phyloP scores from a whole-genome alignment of 2,888 invertebrate species.

The Hemaris fuciformis region DNA sequence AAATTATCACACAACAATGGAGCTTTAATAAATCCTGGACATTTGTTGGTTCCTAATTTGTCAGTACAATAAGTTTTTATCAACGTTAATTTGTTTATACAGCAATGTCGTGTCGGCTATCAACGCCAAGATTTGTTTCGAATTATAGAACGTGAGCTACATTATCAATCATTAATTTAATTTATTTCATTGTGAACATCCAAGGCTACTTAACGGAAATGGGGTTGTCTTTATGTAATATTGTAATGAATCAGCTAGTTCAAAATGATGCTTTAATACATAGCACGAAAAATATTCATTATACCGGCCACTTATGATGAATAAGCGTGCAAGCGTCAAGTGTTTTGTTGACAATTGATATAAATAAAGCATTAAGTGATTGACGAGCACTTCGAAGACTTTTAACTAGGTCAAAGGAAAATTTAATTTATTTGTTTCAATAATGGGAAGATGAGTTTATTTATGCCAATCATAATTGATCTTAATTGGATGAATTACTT shows the following conservation, averaged over 20 bases:
- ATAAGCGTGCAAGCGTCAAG: neutral
- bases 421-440: neutral
- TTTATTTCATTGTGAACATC: neutral
- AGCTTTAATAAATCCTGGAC: neutral
- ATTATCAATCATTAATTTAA: neutral
- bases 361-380: neutral
- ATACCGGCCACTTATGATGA: too few relatives aligned
- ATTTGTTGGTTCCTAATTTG: neutral
- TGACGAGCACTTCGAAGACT: neutral
- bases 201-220: neutral
- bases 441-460: neutral
- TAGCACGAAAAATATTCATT: too few relatives aligned
- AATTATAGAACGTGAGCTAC: neutral
- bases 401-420: neutral
- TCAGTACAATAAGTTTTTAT: neutral
- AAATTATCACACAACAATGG: neutral
- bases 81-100: neutral
- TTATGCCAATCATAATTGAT: neutral
- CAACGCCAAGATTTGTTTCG: neutral
- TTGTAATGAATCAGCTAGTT: neutral
- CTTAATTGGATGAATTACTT: constrained; percentile 63
- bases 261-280: neutral
- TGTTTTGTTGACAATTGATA: neutral
- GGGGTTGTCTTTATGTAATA: neutral
- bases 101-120: neutral